phyloP scores from a whole-genome alignment of 2,888 invertebrate species.

The Hyalella azteca region DNA sequence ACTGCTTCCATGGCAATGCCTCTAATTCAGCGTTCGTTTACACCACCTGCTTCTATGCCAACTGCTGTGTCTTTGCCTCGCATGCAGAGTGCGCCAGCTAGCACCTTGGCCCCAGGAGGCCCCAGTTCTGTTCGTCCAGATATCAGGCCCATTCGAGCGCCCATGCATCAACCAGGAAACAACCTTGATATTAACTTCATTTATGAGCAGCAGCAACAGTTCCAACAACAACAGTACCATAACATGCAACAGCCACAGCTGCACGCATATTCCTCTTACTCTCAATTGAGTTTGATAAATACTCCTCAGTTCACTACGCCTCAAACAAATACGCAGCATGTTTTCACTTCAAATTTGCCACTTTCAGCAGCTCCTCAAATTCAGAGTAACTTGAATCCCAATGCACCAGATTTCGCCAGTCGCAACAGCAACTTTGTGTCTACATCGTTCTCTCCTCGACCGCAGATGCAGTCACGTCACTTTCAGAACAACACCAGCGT shows the following conservation, averaged over 20 bases:
- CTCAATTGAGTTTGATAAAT: constrained; percentile 52
- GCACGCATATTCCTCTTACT: constrained; percentile 40
- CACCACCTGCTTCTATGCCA: constrained; percentile 42
- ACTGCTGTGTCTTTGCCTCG: neutral
- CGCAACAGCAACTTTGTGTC: constrained; percentile 63
- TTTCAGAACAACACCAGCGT: constrained; percentile 37
- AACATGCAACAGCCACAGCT: constrained; percentile 53
- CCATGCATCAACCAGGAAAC: constrained; percentile 24
- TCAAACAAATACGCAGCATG: constrained; percentile 55
- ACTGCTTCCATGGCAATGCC: constrained; percentile 51
- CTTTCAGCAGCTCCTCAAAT: constrained; percentile 58
- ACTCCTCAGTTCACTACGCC: constrained; percentile 57
- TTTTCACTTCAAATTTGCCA: constrained; percentile 53
- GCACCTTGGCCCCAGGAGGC: constrained; percentile 56
- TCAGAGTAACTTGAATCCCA: constrained; percentile 73
- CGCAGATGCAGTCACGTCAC: constrained; percentile 48
- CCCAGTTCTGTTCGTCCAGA: constrained; percentile 52
- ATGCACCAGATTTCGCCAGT: constrained; percentile 78
- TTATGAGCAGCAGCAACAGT: constrained; percentile 32
- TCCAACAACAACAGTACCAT: constrained; percentile 36
- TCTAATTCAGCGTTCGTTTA: constrained; percentile 46
- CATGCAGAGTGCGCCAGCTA: neutral
- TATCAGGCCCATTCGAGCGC: constrained; percentile 37
- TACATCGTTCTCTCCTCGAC: constrained; percentile 50
- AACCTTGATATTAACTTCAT: constrained; percentile 15